These are phyloP conservation scores for Himalopsyche phryganea DNA, from an alignment of 1,140 invertebrate genomes.

Conservation along the genomic window DNA sequence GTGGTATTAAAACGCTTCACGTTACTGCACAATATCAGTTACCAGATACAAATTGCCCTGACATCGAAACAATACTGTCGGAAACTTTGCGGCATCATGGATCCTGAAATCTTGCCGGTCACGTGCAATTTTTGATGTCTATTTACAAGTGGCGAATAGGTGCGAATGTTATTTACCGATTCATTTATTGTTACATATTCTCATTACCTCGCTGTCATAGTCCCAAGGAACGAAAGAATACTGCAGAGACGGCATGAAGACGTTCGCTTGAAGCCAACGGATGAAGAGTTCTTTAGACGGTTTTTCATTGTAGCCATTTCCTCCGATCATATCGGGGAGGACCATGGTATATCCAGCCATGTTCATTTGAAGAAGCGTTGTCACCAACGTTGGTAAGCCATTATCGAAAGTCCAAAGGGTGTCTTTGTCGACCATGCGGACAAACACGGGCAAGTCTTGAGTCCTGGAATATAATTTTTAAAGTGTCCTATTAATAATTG, in stretches of 20 bases:
- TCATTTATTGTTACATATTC: too few relatives aligned
- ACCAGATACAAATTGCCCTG: too few relatives aligned
- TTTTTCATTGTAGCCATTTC: constrained; percentile 66
- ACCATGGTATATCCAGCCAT: constrained; percentile 82
- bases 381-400: constrained; percentile 74
- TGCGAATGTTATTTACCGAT: too few relatives aligned
- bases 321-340: constrained; percentile 89
- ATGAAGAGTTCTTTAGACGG: constrained; percentile 80
- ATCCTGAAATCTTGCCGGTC: too few relatives aligned
- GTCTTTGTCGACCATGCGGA: constrained; percentile 86
- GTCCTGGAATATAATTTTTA: constrained; percentile 52
- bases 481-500: too few relatives aligned
- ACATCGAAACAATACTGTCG: too few relatives aligned
- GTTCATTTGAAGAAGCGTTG: constrained; percentile 75
- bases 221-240: constrained; percentile 88
- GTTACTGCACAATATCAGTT: too few relatives aligned
- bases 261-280: constrained; percentile 83
- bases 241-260: constrained; percentile 84
- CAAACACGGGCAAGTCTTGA: constrained; percentile 76
- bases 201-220: constrained; percentile 68
- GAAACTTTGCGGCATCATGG: too few relatives aligned
- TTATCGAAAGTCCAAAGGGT: constrained; percentile 77
- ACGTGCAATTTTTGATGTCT: too few relatives aligned
- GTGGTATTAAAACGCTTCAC: too few relatives aligned
- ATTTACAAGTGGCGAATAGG: too few relatives aligned